A percentile compares a stretch with the other conserved stretches of the same genome.
These are phyloP conservation scores for Acrocera orbiculus DNA, from an alignment of 2,888 invertebrate genomes.

Conservation along the genomic window DNA sequence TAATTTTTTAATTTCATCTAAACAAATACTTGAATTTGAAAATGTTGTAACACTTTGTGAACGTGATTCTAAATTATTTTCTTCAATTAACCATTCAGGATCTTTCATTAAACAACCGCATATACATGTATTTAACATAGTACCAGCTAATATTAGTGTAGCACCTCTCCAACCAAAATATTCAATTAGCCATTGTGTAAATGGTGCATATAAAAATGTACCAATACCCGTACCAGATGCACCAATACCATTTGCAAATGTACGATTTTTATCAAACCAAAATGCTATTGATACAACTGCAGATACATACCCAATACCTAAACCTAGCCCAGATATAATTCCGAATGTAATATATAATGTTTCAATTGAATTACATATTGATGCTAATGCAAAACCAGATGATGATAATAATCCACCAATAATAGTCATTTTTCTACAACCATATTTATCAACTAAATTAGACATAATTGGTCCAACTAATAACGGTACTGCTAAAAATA, in stretches of 20 bases:
- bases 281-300: slow-evolving; percentile 83
- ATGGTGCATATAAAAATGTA: slow-evolving; percentile 72
- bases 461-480: slow-evolving; percentile 70
- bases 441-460: slow-evolving; percentile 68
- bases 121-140: slow-evolving; percentile 67
- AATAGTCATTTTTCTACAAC: slow-evolving; percentile 62
- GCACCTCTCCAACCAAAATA: slow-evolving; percentile 77
- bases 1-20: slow-evolving; percentile 40
- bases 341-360: slow-evolving; percentile 74
- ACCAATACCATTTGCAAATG: slow-evolving; percentile 70
- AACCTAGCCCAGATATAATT: slow-evolving; percentile 63
- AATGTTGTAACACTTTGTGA: slow-evolving; percentile 31
- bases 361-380: slow-evolving; percentile 51
- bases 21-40: slow-evolving; percentile 29
- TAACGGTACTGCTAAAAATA: slow-evolving; percentile 79
- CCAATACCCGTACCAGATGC: slow-evolving; percentile 82
- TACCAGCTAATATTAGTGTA: slow-evolving; percentile 61
- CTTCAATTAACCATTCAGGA: slow-evolving; percentile 51
- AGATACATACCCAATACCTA: slow-evolving; percentile 67
- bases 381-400: slow-evolving; percentile 58
- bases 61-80: slow-evolving; percentile 30
- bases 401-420: slow-evolving; percentile 54
- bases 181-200: slow-evolving; percentile 55
- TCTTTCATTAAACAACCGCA: slow-evolving; percentile 78
- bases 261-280: slow-evolving; percentile 79